These are phyloP conservation scores for Trichogramma pretiosum DNA, from an alignment of 1,140 invertebrate species.

Conservation along the genomic window DNA sequence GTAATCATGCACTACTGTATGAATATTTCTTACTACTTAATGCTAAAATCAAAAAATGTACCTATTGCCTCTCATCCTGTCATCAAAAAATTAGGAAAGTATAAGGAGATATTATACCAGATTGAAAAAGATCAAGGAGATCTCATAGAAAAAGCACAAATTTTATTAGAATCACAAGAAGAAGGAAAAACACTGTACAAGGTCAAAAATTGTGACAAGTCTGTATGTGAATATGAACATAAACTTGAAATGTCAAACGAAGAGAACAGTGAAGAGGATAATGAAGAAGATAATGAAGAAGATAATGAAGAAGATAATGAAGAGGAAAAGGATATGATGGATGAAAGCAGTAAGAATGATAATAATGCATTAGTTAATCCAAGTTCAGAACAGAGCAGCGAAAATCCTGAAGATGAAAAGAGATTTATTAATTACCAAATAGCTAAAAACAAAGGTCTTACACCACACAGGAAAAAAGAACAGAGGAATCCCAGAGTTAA, in stretches of 20 bases:
- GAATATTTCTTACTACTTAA: slow-evolving; percentile 79
- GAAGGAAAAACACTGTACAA: slow-evolving; percentile 26
- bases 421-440: slow-evolving; percentile 87
- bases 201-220: slow-evolving; percentile 22
- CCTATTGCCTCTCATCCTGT: slow-evolving; percentile 74
- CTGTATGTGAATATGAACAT: slow-evolving; percentile 7
- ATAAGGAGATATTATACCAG: slow-evolving; percentile 65
- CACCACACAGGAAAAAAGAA: slow-evolving; percentile 80
- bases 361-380: not conserved
- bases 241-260: not conserved
- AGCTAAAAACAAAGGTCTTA: slow-evolving; percentile 90
- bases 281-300: slow-evolving; percentile 3
- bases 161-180: slow-evolving; percentile 35
- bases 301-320: slow-evolving; percentile 10
- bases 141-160: slow-evolving; percentile 43
- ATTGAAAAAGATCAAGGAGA: slow-evolving; percentile 59
- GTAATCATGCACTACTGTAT: slow-evolving; percentile 72
- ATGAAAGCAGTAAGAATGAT: not conserved
- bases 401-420: slow-evolving; percentile 48
- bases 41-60: slow-evolving; percentile 66
- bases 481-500: slow-evolving; percentile 88
- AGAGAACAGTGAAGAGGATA: not conserved
- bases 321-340: too few relatives aligned
- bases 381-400: too few relatives aligned
- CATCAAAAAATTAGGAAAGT: slow-evolving; percentile 71